Conservation (phyloP, 2,113 vertebrate species). For the Apistogramma diplotaenia region DNA sequence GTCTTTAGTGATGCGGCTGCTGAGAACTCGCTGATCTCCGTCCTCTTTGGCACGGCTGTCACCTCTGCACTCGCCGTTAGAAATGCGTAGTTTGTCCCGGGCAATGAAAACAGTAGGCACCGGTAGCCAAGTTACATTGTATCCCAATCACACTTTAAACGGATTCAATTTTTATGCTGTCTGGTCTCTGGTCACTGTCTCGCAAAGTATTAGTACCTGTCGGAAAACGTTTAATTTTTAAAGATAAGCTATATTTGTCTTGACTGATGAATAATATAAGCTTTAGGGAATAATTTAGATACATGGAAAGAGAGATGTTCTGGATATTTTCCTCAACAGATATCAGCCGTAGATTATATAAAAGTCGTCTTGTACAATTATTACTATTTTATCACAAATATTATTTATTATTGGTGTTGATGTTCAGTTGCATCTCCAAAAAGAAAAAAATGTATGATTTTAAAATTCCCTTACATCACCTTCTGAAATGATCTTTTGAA, state of each 20-base stretch:
- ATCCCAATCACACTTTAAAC: slow-evolving; percentile 47
- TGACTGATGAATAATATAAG: background rate
- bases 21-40: slow-evolving; percentile 11
- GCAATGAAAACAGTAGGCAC: slow-evolving; percentile 22
- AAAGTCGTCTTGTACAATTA: background rate
- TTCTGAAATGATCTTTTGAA: background rate
- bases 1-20: slow-evolving; percentile 22
- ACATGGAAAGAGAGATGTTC: background rate
- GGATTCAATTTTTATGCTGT: background rate
- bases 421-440: background rate
- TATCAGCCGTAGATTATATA: background rate
- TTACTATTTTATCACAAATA: background rate
- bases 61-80: slow-evolving; percentile 15
- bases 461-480: background rate
- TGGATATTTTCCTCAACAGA: background rate
- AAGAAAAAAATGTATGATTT: background rate
- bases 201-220: background rate
- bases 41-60: slow-evolving; percentile 16
- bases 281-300: background rate
- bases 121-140: slow-evolving; percentile 19
- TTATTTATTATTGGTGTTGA: background rate
- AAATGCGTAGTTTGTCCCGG: slow-evolving; percentile 44
- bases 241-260: background rate
- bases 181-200: background rate
- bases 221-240: background rate